Evolutionary conservation across 2,888 invertebrate genomes (phyloP).

Genomic region (Nowickia ferox): DNA sequence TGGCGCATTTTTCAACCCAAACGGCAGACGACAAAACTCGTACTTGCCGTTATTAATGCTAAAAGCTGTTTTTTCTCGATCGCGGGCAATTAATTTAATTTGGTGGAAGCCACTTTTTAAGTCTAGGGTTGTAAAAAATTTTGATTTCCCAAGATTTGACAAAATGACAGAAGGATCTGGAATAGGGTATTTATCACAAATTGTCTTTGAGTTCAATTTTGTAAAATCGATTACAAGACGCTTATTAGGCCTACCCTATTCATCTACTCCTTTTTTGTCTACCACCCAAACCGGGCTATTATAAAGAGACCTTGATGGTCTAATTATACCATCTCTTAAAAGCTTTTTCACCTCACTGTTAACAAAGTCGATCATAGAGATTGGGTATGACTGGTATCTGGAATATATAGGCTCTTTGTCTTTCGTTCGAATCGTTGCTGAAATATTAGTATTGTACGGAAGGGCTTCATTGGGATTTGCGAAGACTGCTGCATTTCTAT

Average conservation of each 20-base stretch:
- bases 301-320: neutral
- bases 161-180: slow-evolving; percentile 44
- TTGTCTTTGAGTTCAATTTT: slow-evolving; percentile 68
- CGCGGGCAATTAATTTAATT: slow-evolving; percentile 46
- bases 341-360: slow-evolving; percentile 57
- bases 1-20: slow-evolving; percentile 34
- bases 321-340: no score
- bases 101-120: neutral
- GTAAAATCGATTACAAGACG: slow-evolving; percentile 64
- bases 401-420: slow-evolving; percentile 65
- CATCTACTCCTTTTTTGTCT: neutral
- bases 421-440: slow-evolving; percentile 4
- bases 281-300: neutral
- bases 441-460: no score
- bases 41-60: slow-evolving; percentile 52
- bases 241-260: neutral
- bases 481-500: neutral
- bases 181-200: slow-evolving; percentile 60
- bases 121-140: neutral
- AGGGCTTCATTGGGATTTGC: slow-evolving; percentile 38
- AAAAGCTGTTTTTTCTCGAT: slow-evolving; percentile 57
- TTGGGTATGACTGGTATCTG: slow-evolving; percentile 62
- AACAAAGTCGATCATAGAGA: slow-evolving; percentile 62
- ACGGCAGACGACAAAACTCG: slow-evolving; percentile 32
- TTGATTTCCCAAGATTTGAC: no score